Conservation (phyloP, 2,113 vertebrate genomes). For the Prionailurus bengalensis region DNA sequence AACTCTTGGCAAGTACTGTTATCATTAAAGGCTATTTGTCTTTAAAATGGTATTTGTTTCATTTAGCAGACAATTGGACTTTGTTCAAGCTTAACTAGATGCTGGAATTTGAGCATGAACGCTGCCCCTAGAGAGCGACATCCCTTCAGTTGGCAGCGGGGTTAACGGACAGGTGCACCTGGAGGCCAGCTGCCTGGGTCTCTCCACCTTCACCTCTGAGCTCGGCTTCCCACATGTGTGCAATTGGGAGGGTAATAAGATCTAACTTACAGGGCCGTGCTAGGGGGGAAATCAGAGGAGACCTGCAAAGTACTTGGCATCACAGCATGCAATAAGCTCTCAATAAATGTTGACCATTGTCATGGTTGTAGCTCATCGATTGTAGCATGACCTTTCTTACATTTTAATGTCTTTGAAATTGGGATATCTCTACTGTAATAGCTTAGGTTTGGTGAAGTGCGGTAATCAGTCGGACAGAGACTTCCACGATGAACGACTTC, state of each 20-base stretch:
- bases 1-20: background rate
- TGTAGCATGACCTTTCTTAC: background rate
- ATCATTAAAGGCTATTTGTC: background rate
- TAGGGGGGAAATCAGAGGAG: background rate
- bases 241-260: accelerated
- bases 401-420: background rate
- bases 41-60: background rate
- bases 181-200: background rate
- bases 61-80: background rate
- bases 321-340: accelerated
- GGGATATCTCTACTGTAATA: background rate
- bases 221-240: background rate
- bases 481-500: background rate
- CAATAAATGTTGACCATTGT: accelerated
- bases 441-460: background rate
- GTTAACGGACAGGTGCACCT: background rate
- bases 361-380: no score
- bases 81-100: no score
- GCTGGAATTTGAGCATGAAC: background rate
- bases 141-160: background rate
- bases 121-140: accelerated
- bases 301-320: no score
- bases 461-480: background rate
- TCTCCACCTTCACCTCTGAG: accelerated
- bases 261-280: background rate